Conservation (phyloP, 2,113 vertebrate species). For the Anguilla rostrata region DNA sequence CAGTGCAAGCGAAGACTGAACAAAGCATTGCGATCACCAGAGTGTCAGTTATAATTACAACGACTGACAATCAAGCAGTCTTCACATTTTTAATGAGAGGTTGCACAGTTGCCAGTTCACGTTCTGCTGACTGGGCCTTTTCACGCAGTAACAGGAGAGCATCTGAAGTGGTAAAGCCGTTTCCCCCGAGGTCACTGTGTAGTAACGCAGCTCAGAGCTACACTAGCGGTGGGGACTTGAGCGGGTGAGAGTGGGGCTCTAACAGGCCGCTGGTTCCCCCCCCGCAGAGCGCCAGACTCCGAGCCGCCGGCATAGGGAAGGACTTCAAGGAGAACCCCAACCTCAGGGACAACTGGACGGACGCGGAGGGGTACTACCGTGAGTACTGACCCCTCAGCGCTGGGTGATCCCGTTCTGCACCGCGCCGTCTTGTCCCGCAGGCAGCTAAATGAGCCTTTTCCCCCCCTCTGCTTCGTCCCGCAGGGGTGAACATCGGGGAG, state of each 20-base stretch:
- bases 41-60: too few relatives aligned
- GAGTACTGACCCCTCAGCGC: slow-evolving; percentile 66
- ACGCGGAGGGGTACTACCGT: slow-evolving; percentile 98
- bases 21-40: too few relatives aligned
- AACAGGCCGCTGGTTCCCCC: neutral
- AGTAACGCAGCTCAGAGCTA: neutral
- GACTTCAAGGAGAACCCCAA: slow-evolving; percentile 99
- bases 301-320: slow-evolving; percentile 93
- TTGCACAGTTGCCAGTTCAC: too few relatives aligned
- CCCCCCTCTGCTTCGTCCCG: neutral
- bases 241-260: neutral
- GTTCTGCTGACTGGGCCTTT: too few relatives aligned
- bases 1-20: too few relatives aligned
- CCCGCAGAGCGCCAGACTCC: slow-evolving; percentile 89
- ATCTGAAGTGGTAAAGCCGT: neutral
- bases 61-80: too few relatives aligned
- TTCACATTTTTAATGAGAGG: too few relatives aligned
- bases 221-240: neutral
- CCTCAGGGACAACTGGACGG: slow-evolving; percentile 98
- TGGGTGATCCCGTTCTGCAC: too few relatives aligned
- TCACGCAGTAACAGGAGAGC: too few relatives aligned
- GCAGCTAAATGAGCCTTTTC: too few relatives aligned
- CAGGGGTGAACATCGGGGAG: slow-evolving; percentile 97
- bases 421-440: too few relatives aligned
- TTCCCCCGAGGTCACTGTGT: neutral